Conservation (phyloP, 2,797 vertebrate species). For the Hippocampus kuda region DNA sequence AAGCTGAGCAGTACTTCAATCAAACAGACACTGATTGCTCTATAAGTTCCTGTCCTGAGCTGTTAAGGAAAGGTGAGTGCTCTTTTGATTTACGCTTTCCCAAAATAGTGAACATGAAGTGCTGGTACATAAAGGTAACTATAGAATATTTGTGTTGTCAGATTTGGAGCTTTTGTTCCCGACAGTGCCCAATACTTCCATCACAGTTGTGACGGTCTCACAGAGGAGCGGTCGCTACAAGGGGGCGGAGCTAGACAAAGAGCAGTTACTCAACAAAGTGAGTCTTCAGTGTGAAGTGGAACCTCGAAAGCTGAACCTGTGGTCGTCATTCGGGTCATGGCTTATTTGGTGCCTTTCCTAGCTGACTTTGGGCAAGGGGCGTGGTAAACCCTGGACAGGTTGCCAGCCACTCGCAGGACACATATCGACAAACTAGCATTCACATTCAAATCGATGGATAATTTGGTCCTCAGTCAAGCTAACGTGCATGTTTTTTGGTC, state of each 20-base stretch:
- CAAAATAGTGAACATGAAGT: background rate
- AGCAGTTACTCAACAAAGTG: slow-evolving; percentile 75
- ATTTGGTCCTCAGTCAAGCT: too few species aligned
- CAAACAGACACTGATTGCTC: slow-evolving; percentile 79
- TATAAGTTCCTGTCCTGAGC: slow-evolving; percentile 83
- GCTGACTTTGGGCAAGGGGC: too few species aligned
- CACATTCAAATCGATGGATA: too few species aligned
- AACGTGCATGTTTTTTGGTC: too few species aligned
- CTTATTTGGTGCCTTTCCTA: background rate
- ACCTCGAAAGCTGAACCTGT: background rate
- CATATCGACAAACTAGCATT: too few species aligned
- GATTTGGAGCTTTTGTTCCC: slow-evolving; percentile 86
- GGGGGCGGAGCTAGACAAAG: slow-evolving; percentile 69
- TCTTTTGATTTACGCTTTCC: background rate
- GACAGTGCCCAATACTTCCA: slow-evolving; percentile 56
- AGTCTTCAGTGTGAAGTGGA: slow-evolving; percentile 27
- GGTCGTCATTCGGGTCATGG: background rate
- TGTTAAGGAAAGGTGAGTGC: slow-evolving; percentile 77
- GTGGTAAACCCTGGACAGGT: too few species aligned
- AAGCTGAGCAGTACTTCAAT: slow-evolving; percentile 81
- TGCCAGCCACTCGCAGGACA: too few species aligned
- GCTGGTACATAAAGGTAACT: background rate
- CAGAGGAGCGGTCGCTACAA: slow-evolving; percentile 68
- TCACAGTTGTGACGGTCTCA: slow-evolving; percentile 84
- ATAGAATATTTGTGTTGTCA: slow-evolving; percentile 30